A percentile compares a stretch with the other conserved stretches of the same genome.
Evolutionary conservation across 2,888 invertebrate species (phyloP).

Genomic region (Harpalus rufipes): DNA sequence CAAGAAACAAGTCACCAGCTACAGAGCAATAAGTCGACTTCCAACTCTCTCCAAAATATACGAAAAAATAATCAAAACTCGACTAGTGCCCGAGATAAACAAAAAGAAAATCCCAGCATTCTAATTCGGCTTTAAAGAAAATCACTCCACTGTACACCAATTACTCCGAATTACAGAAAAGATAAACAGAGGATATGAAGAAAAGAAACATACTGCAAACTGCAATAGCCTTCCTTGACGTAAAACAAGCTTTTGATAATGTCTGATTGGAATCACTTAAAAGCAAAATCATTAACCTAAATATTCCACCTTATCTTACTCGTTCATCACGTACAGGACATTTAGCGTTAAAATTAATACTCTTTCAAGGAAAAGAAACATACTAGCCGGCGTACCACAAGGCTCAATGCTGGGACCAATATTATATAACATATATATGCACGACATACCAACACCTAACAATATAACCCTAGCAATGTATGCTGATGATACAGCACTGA

Average conservation of each 20-base stretch:
- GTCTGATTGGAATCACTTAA: conserved; percentile 71
- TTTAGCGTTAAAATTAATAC: conserved; percentile 68
- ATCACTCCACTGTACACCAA: conserved; percentile 69
- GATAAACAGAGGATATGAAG: conserved; percentile 69
- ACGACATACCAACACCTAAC: conserved; percentile 69
- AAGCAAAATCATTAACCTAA: conserved; percentile 68
- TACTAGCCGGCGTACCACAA: conserved; percentile 71
- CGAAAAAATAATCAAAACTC: conserved; percentile 68
- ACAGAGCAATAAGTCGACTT: conserved; percentile 68
- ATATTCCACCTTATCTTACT: conserved; percentile 68
- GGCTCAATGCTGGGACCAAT: conserved; percentile 69
- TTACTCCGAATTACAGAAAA: conserved; percentile 68
- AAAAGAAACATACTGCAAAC: conserved; percentile 69
- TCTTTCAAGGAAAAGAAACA: conserved; percentile 49
- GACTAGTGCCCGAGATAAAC: not conserved
- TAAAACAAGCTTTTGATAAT: no score
- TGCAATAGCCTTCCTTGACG: no score
- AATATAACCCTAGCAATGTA: conserved; percentile 63
- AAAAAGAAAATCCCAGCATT: conserved; percentile 21
- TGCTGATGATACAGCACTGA: conserved; percentile 68
- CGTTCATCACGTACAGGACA: conserved; percentile 69
- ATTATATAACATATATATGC: conserved; percentile 69
- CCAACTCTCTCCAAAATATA: conserved; percentile 68
- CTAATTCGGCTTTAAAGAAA: conserved; percentile 71
- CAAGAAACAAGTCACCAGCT: conserved; percentile 66